Percentiles rank a stretch among this genome's conserved stretches.
Evolutionary conservation across 2,797 vertebrate species (phyloP).

Genomic region (Thamnophis elegans): DNA sequence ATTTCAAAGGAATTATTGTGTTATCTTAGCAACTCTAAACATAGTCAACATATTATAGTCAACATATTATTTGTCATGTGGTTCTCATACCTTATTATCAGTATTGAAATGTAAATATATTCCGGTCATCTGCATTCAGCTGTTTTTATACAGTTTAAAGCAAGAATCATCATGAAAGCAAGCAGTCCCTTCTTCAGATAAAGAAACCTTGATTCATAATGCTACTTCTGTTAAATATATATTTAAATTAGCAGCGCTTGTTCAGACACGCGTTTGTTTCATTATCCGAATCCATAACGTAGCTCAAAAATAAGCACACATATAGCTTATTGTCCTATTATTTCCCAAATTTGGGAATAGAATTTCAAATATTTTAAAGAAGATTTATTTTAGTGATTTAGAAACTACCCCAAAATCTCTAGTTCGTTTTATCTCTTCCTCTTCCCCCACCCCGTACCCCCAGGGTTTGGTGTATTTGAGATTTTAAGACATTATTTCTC

Average conservation of each 20-base stretch:
- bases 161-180: conserved; percentile 9
- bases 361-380: conserved; percentile 2
- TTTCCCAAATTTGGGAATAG: neutral
- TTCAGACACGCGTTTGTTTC: neutral
- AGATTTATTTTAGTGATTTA: conserved; percentile 6
- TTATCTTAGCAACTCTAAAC: neutral
- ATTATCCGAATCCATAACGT: neutral
- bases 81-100: conserved; percentile 7
- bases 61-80: neutral
- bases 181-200: neutral
- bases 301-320: neutral
- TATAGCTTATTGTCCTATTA: conserved; percentile 27
- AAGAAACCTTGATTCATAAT: conserved; percentile 41
- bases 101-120: conserved; percentile 19
- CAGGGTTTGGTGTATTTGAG: neutral
- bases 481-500: neutral
- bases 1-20: neutral
- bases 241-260: conserved; percentile 22
- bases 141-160: conserved; percentile 2
- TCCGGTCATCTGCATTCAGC: conserved; percentile 16
- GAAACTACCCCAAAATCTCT: neutral
- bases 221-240: neutral
- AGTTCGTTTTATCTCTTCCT: neutral
- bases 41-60: neutral
- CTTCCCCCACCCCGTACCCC: no score